Conservation (phyloP, 2,113 vertebrate genomes). For the Promerops cafer region DNA sequence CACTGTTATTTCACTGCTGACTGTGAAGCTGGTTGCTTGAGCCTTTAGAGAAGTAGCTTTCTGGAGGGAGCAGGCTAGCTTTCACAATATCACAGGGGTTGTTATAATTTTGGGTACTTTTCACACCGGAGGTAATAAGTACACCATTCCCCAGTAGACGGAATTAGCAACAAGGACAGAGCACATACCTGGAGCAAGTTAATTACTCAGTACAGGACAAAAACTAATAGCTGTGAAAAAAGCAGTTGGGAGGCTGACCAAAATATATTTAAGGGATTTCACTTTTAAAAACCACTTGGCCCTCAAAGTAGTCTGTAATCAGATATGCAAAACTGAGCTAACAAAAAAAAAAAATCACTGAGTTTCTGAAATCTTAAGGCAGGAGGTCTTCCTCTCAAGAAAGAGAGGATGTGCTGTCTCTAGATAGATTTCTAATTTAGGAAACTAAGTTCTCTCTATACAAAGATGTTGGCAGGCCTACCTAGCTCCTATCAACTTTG, state of each 20-base stretch:
- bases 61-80: not conserved
- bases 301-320: not conserved
- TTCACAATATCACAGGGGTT: not conserved
- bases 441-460: not conserved
- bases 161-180: not conserved
- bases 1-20: not conserved
- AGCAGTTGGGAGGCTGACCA: not conserved
- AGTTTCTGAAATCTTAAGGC: not conserved
- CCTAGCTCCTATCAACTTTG: not conserved
- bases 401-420: not conserved
- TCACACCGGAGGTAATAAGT: not conserved
- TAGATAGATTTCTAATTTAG: not conserved
- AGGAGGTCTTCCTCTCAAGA: not conserved
- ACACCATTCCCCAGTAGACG: not conserved
- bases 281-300: not conserved
- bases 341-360: not conserved
- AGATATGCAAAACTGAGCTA: not conserved
- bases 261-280: not conserved
- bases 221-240: not conserved
- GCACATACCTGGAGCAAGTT: not conserved
- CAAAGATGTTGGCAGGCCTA: not conserved
- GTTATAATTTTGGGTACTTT: not conserved
- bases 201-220: not conserved
- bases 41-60: not conserved
- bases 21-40: not conserved